Conservation (phyloP, 2,113 vertebrate species). For the Silurus glanis region DNA sequence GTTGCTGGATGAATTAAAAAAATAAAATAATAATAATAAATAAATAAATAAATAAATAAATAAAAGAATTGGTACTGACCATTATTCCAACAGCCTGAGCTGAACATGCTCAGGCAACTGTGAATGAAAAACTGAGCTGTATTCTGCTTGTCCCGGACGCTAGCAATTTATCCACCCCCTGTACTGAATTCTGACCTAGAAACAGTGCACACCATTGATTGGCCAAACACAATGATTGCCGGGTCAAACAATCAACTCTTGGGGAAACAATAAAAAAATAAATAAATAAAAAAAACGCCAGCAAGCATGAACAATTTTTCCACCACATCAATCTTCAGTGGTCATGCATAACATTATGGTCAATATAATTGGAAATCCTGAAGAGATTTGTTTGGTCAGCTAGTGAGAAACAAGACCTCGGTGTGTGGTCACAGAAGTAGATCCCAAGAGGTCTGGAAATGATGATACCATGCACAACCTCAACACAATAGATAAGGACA, state of each 20-base stretch:
- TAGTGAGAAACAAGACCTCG: neutral
- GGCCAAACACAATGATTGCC: neutral
- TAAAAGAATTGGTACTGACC: neutral
- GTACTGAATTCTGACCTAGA: neutral
- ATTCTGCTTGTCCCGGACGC: neutral
- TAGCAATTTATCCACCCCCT: neutral
- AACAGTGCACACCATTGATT: neutral
- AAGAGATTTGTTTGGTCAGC: neutral
- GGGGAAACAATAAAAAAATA: no score
- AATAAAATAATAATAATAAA: no score
- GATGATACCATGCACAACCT: neutral
- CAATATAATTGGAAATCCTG: neutral
- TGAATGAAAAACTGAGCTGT: neutral
- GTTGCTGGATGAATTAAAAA: neutral
- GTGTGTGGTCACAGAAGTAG: neutral
- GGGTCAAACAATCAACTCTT: neutral
- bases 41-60: neutral
- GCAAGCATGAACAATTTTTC: neutral
- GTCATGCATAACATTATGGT: neutral
- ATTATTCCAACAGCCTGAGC: neutral
- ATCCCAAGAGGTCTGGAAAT: neutral
- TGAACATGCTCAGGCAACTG: neutral
- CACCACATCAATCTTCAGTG: neutral
- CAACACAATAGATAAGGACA: neutral
- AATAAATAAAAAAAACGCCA: neutral